Evolutionary conservation across 2,797 vertebrate species (phyloP).

Genomic region (Gymnothorax reevesii): DNA sequence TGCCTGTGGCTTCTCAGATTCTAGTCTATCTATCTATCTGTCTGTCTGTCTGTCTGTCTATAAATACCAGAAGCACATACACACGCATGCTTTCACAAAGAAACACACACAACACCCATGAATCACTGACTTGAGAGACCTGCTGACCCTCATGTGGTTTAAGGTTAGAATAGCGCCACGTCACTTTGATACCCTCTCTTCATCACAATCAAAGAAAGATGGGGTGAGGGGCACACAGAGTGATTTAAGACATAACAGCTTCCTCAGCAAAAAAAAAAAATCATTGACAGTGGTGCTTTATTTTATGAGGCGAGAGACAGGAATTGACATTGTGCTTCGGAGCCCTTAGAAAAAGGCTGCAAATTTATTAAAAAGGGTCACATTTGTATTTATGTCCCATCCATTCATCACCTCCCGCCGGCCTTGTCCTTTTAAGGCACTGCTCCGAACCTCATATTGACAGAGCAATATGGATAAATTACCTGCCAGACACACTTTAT

Average conservation of each 20-base stretch:
- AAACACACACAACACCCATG: not conserved
- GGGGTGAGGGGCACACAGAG: slow-evolving; percentile 20
- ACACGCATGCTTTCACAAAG: not conserved
- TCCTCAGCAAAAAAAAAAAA: slow-evolving; percentile 47
- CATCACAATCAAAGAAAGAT: not conserved
- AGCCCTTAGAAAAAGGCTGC: slow-evolving; percentile 39
- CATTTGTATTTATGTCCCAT: slow-evolving; percentile 61
- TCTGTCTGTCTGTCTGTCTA: not conserved
- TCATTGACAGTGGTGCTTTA: slow-evolving; percentile 44
- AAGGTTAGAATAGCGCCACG: slow-evolving; percentile 30
- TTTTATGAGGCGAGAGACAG: slow-evolving; percentile 16
- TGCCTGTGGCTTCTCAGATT: too few relatives aligned
- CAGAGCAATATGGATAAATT: slow-evolving; percentile 77
- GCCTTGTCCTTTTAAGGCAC: slow-evolving; percentile 75
- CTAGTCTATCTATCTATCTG: too few relatives aligned
- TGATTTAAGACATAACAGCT: slow-evolving; percentile 41
- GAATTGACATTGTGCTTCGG: slow-evolving; percentile 42
- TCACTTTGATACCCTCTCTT: not conserved
- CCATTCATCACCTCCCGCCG: slow-evolving; percentile 68
- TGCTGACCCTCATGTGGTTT: slow-evolving; percentile 37
- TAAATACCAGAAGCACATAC: not conserved
- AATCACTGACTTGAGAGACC: not conserved
- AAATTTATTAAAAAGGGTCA: slow-evolving; percentile 71
- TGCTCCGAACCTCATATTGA: slow-evolving; percentile 81
- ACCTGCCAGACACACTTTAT: slow-evolving; percentile 73